Percentiles rank a stretch among this genome's conserved stretches.
Evolutionary conservation across 2,797 vertebrate genomes (phyloP).

Genomic region (Cryptoblepharus egeriae): DNA sequence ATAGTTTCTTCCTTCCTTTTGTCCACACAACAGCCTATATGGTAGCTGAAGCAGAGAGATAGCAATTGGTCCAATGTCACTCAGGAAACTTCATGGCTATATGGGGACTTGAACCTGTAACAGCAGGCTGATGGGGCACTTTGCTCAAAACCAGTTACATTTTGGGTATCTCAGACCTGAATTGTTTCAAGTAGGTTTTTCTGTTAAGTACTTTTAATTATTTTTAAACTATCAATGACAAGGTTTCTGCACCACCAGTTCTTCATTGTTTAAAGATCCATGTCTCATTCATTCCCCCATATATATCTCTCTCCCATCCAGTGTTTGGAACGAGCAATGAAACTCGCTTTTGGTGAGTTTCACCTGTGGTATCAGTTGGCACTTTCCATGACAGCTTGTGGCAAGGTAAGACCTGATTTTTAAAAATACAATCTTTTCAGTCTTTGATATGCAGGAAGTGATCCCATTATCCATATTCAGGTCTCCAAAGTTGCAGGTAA

Average conservation of each 20-base stretch:
- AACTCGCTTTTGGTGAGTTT: slow-evolving; percentile 96
- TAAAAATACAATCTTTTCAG: neutral
- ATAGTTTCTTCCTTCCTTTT: too few relatives aligned
- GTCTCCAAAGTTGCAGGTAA: neutral
- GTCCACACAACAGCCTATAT: too few relatives aligned
- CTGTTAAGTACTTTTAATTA: neutral
- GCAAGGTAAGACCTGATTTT: slow-evolving; percentile 87
- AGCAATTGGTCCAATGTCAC: too few relatives aligned
- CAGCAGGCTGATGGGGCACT: neutral
- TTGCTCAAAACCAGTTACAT: neutral
- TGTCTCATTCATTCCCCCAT: slow-evolving; percentile 11
- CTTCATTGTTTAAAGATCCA: neutral
- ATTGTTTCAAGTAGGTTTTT: neutral
- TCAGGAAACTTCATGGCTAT: too few relatives aligned
- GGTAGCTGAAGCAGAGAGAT: too few relatives aligned
- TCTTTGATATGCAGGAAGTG: too few relatives aligned
- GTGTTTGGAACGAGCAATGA: slow-evolving; percentile 98
- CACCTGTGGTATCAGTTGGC: slow-evolving; percentile 98
- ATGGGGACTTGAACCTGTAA: neutral
- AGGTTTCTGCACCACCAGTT: neutral
- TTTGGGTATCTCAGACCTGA: neutral
- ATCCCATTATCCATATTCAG: neutral
- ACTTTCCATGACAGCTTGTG: slow-evolving; percentile 93
- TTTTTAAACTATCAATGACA: neutral
- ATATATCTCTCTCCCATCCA: slow-evolving; percentile 58